A percentile compares a stretch with the other conserved stretches of the same genome.
Evolutionary conservation across 1,140 invertebrate species (phyloP).

Genomic region (Glossosoma conforme): DNA sequence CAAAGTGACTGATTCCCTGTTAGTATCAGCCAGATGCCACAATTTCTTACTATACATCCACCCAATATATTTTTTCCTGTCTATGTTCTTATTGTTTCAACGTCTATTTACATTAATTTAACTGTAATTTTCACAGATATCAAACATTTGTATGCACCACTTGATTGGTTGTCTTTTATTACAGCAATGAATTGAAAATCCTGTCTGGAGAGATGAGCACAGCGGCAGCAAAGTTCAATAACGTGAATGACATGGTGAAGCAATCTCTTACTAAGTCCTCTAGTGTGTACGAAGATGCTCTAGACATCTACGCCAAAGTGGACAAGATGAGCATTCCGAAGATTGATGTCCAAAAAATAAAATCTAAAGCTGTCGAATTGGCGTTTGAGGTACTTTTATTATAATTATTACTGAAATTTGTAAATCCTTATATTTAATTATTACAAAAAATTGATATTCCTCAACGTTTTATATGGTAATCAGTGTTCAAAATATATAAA

Average conservation of each 20-base stretch:
- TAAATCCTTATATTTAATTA: too few relatives aligned
- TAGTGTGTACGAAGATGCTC: constrained; percentile 72
- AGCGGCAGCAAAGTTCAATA: constrained; percentile 61
- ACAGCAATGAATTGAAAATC: constrained; percentile 59
- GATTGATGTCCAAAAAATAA: constrained; percentile 66
- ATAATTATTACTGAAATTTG: constrained; percentile 1
- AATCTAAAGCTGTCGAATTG: constrained; percentile 57
- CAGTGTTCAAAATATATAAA: too few relatives aligned
- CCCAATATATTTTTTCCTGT: background rate
- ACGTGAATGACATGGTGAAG: constrained; percentile 63
- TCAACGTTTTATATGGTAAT: too few relatives aligned
- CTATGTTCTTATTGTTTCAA: constrained; percentile 19
- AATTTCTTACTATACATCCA: too few relatives aligned
- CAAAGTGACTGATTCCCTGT: too few relatives aligned
- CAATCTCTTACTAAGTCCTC: constrained; percentile 67
- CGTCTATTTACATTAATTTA: too few relatives aligned
- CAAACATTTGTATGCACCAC: constrained; percentile 6
- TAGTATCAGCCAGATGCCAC: too few relatives aligned
- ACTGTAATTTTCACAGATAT: constrained; percentile 14
- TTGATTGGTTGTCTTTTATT: constrained; percentile 31
- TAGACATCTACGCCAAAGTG: constrained; percentile 71
- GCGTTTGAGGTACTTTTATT: constrained; percentile 50
- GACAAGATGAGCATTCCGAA: constrained; percentile 68
- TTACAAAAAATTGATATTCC: too few relatives aligned
- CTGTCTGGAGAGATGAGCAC: constrained; percentile 53